These are phyloP conservation scores for Zaprionus taronus DNA, from an alignment of 1,140 invertebrate genomes.

Conservation along the genomic window DNA sequence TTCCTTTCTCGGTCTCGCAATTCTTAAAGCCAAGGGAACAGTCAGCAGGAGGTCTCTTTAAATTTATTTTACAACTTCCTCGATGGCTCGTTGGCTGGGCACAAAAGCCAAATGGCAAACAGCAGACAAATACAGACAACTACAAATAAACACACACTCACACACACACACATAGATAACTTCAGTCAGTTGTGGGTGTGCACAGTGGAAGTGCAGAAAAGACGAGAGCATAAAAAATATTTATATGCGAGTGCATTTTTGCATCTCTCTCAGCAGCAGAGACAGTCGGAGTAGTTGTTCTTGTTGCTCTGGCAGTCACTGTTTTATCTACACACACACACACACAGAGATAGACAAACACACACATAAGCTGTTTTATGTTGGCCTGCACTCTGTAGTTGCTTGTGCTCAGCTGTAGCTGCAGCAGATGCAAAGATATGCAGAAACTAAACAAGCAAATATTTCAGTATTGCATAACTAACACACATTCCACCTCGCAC, in stretches of 20 bases:
- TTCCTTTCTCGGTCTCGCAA: conserved; percentile 31
- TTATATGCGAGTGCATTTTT: conserved; percentile 74
- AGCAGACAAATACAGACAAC: conserved; percentile 33
- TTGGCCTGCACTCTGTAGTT: conserved; percentile 24
- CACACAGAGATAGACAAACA: neutral
- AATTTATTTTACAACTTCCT: conserved; percentile 78
- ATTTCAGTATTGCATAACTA: conserved; percentile 81
- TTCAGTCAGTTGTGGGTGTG: neutral
- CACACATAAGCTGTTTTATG: conserved; percentile 4
- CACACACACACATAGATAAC: neutral
- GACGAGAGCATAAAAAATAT: conserved; percentile 76
- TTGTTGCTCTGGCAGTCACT: neutral
- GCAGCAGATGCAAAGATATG: conserved; percentile 75
- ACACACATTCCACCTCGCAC: neutral
- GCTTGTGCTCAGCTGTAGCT: conserved; percentile 45
- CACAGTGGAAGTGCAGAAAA: conserved; percentile 59
- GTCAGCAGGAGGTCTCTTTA: conserved; percentile 37
- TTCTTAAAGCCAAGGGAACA: conserved; percentile 25
- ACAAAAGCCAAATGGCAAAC: conserved; percentile 73
- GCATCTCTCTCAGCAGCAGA: conserved; percentile 49
- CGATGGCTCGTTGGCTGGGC: conserved; percentile 35
- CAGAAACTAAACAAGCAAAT: conserved; percentile 80
- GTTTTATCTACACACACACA: conserved; percentile 8
- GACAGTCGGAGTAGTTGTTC: conserved; percentile 12
- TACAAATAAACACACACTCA: conserved; percentile 1